A percentile compares a stretch with the other conserved stretches of the same genome.
Evolutionary conservation across 2,888 invertebrate species (phyloP).

Genomic region (Leistus spinibarbis): DNA sequence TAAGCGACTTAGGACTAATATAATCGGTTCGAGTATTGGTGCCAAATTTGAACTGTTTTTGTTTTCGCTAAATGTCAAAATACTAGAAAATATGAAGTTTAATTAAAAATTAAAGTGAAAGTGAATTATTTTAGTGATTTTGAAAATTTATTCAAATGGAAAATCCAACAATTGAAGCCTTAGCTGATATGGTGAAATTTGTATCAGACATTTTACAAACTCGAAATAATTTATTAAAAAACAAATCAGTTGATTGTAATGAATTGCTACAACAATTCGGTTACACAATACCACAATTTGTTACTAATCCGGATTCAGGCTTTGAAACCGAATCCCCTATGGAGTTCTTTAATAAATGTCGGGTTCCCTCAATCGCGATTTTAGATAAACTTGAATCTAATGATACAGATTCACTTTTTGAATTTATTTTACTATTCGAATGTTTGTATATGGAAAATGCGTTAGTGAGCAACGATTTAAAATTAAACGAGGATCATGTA

Average conservation of each 20-base stretch:
- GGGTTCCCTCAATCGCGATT: neutral
- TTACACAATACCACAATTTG: neutral
- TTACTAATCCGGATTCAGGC: slow-evolving; percentile 8
- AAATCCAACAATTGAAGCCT: neutral
- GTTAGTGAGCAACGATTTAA: neutral
- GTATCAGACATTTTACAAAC: neutral
- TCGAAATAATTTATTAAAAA: neutral
- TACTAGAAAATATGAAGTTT: too few relatives aligned
- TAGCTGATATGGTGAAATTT: neutral
- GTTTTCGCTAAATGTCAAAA: neutral
- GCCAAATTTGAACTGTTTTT: neutral
- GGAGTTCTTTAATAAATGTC: neutral
- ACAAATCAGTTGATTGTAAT: slow-evolving; percentile 8
- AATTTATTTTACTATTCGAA: neutral
- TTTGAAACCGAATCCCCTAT: slow-evolving; percentile 16
- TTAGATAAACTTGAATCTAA: slow-evolving; percentile 1
- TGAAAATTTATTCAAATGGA: neutral
- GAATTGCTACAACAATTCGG: slow-evolving; percentile 12
- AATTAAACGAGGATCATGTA: neutral
- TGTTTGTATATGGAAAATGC: slow-evolving; percentile 12
- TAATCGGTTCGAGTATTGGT: neutral
- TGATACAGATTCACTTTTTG: slow-evolving; percentile 11
- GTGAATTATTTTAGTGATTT: neutral
- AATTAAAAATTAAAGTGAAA: neutral
- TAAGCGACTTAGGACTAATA: neutral